These are phyloP conservation scores for Microchirus variegatus DNA, from an alignment of 2,797 vertebrate genomes.

Conservation along the genomic window DNA sequence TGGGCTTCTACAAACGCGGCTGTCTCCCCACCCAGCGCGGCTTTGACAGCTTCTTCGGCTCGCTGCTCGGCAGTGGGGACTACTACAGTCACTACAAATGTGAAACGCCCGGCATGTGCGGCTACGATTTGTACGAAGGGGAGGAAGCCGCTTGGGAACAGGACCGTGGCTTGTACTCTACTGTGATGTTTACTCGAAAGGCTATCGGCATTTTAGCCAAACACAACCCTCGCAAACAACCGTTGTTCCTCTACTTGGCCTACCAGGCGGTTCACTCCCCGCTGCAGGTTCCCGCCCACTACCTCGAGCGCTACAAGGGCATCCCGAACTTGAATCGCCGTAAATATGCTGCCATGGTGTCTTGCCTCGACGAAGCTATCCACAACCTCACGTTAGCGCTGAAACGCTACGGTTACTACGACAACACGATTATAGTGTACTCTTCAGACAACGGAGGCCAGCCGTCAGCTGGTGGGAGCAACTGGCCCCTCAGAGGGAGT, in stretches of 20 bases:
- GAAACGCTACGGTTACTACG: conserved; percentile 89
- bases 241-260: conserved; percentile 93
- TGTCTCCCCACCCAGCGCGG: conserved; percentile 96
- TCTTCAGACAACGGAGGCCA: conserved; percentile 97
- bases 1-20: conserved; percentile 94
- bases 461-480: conserved; percentile 91
- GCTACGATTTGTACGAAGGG: conserved; percentile 94
- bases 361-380: conserved; percentile 94
- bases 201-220: conserved; percentile 89
- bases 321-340: conserved; percentile 91
- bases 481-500: conserved; percentile 95
- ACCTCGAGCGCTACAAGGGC: conserved; percentile 90
- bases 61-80: conserved; percentile 93
- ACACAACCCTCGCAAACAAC: conserved; percentile 84
- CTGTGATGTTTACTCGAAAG: conserved; percentile 93
- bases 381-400: conserved; percentile 91
- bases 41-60: conserved; percentile 96
- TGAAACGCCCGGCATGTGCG: conserved; percentile 92
- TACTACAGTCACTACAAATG: conserved; percentile 98
- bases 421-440: conserved; percentile 93
- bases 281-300: conserved; percentile 90
- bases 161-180: conserved; percentile 92
- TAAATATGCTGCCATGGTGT: conserved; percentile 95
- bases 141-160: conserved; percentile 95
- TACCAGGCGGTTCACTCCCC: conserved; percentile 97